Evolutionary conservation across 2,797 vertebrate species (phyloP), one percentile per base, ranked within the genome.

Genomic region (Paramormyrops hopkinsi): DNA sequence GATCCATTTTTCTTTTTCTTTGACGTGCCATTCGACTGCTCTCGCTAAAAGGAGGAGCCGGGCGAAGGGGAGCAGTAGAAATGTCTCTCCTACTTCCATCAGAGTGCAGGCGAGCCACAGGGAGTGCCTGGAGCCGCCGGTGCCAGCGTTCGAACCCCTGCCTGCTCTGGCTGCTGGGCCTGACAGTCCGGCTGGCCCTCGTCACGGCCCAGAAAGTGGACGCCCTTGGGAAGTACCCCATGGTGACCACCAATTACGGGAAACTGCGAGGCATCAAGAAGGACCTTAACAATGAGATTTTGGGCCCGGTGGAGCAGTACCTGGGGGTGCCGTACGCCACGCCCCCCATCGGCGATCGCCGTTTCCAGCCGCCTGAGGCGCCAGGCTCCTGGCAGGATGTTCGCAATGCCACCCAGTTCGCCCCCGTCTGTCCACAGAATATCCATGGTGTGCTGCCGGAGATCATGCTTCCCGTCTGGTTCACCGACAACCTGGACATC

Each of bases 401-500:
- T 83, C 96, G 97, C 76, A 98, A 99, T 65, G 97, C 97, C 94
- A 98, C 97, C 0, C 96, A 96, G 92, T 98, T 98, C 2, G 97
- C 96, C n/a, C 97, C 97, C 0, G 98, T 98, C 88, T 99, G 98
- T 92, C 98, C 97, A 0, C 97, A 99, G 93, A 99, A 98, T 88
- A 94, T 98, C 84, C 97, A 98, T 12, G 98, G 97, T 2, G 97
- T 97, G 86, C 96, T 98, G 53, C 98, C 97, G 0, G 97, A 97
- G 89, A 97, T 99, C 54, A 99, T 99, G 98, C 95, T 98, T 17
- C 98, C 98, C 0, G 97, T 98, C 65, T 99, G 98, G 98, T 98
- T 98, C 95, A 98, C 97, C 0, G 97, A 98, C 94, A 98, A 98
- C 93, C 92, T 99, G 95, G 98, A 99, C 65, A 96, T 97, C 12